phyloP scores from a whole-genome alignment of 1,140 invertebrate genomes.

The Spodoptera litura region DNA sequence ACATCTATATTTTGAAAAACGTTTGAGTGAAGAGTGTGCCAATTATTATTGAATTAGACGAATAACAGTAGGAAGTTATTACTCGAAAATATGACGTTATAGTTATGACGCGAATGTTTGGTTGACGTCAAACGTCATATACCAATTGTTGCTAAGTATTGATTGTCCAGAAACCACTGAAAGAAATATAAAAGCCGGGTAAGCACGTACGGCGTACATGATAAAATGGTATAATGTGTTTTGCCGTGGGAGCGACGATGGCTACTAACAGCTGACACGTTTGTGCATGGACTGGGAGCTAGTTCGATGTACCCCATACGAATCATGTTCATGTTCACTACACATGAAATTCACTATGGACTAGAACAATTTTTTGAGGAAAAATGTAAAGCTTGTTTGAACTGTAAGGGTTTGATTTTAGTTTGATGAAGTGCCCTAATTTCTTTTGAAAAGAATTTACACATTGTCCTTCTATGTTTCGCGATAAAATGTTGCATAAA shows the following conservation, averaged over 20 bases:
- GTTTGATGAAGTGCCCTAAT: too few relatives aligned
- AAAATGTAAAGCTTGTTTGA: not conserved
- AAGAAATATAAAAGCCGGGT: conserved; percentile 1
- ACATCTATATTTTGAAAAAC: too few relatives aligned
- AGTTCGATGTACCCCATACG: not conserved
- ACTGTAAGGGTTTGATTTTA: not conserved
- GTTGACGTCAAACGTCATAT: too few relatives aligned
- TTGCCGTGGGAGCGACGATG: conserved; percentile 15
- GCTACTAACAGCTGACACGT: conserved; percentile 15
- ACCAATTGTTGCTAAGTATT: not conserved
- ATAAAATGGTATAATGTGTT: conserved; percentile 27
- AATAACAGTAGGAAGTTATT: too few relatives aligned
- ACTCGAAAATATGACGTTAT: too few relatives aligned
- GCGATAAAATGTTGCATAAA: too few relatives aligned
- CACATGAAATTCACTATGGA: not conserved
- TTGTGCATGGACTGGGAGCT: conserved; percentile 1
- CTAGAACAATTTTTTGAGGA: not conserved
- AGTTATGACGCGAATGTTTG: too few relatives aligned
- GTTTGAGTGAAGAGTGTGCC: too few relatives aligned
- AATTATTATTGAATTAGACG: too few relatives aligned
- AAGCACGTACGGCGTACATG: conserved; percentile 20
- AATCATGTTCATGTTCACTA: not conserved
- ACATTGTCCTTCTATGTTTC: too few relatives aligned
- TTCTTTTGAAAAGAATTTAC: too few relatives aligned
- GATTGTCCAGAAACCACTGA: conserved; percentile 18